phyloP scores from a whole-genome alignment of 2,888 invertebrate genomes.

The Stramonita haemastoma region DNA sequence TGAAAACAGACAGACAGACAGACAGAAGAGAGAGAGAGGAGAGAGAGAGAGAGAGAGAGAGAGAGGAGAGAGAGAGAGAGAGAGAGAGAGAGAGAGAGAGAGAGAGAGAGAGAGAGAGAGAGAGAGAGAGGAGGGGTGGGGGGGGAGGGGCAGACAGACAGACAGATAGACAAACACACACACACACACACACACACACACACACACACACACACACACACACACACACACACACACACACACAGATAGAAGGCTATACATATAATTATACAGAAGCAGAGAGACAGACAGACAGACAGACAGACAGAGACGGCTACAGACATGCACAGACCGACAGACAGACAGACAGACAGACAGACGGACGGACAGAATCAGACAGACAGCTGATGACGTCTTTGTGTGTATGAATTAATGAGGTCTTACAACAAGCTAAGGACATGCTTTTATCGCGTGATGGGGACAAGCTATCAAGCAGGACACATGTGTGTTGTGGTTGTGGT shows the following conservation, averaged over 20 bases:
- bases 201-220: slow-evolving; percentile 4
- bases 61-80: not conserved
- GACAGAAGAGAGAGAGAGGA: not conserved
- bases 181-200: not conserved
- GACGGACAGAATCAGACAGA: slow-evolving; percentile 1
- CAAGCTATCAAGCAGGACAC: no score
- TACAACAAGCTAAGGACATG: no score
- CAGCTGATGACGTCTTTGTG: no score
- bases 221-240: slow-evolving; percentile 24
- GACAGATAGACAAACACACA: not conserved
- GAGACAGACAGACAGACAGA: not conserved
- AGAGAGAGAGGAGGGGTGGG: no score
- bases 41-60: not conserved
- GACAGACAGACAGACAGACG: not conserved
- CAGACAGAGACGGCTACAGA: slow-evolving; percentile 3
- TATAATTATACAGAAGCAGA: not conserved
- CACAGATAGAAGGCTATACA: not conserved
- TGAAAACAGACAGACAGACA: not conserved
- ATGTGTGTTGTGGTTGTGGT: not conserved
- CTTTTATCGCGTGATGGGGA: no score
- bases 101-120: no score
- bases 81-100: no score
- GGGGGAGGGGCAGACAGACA: not conserved
- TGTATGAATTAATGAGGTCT: no score
- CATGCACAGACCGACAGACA: slow-evolving; percentile 13